phyloP scores from a whole-genome alignment of 2,888 invertebrate species.

The Syrphus vitripennis region DNA sequence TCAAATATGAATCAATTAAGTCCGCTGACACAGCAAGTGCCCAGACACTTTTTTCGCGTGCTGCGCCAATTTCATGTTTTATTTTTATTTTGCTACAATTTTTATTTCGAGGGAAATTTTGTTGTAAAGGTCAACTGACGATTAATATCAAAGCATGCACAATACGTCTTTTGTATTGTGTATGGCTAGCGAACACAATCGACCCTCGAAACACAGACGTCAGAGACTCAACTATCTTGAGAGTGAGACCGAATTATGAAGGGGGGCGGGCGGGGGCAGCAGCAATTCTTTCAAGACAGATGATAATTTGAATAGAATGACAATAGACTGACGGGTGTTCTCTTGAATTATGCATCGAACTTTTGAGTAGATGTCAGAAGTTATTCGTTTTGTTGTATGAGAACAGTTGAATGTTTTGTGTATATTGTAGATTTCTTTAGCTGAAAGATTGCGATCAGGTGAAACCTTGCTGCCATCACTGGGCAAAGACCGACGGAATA shows the following conservation, averaged over 20 bases:
- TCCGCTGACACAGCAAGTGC: constrained; percentile 63
- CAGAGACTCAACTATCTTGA: neutral
- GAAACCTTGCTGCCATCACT: constrained; percentile 16
- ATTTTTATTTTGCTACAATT: neutral
- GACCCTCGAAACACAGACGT: constrained; percentile 26
- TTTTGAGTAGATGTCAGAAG: constrained; percentile 66
- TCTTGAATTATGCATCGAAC: constrained; percentile 69
- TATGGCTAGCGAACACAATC: constrained; percentile 13
- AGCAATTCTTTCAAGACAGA: constrained; percentile 50
- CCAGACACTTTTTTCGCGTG: constrained; percentile 68
- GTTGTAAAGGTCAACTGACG: constrained; percentile 68
- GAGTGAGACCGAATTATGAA: neutral
- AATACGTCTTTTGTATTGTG: neutral
- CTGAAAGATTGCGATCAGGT: constrained; percentile 65
- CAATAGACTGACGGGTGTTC: constrained; percentile 71
- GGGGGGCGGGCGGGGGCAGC: neutral
- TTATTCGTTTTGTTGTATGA: constrained; percentile 11
- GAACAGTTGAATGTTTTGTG: constrained; percentile 8
- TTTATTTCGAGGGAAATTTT: neutral
- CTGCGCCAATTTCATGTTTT: constrained; percentile 39
- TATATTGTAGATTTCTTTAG: constrained; percentile 25
- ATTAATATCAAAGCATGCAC: constrained; percentile 64
- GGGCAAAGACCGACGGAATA: neutral
- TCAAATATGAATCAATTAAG: constrained; percentile 70
- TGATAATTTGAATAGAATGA: constrained; percentile 71